Percentiles rank a stretch among this genome's conserved stretches.
phyloP scores from a whole-genome alignment of 1,140 invertebrate species.

The Ceratosolen fusciceps region DNA sequence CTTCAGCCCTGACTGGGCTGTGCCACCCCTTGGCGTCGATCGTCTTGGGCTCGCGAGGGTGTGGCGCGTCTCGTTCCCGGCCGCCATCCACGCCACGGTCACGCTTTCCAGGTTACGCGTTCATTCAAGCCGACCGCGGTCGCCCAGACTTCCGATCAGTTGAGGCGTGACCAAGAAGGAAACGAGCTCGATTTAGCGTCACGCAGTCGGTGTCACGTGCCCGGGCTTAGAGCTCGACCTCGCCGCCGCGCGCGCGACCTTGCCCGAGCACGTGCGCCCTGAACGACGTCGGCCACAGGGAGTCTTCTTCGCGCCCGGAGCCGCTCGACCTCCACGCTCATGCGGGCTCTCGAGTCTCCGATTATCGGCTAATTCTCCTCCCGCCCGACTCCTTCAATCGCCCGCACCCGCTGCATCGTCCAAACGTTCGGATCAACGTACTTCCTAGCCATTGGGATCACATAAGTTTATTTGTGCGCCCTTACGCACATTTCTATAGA shows the following conservation, averaged over 20 bases:
- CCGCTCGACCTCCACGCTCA: neutral
- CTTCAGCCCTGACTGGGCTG: neutral
- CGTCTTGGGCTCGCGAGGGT: constrained; percentile 16
- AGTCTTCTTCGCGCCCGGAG: neutral
- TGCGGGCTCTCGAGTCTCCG: neutral
- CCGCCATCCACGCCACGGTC: constrained; percentile 45
- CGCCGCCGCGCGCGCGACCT: constrained; percentile 26
- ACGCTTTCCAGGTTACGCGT: constrained; percentile 56
- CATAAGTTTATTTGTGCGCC: no score
- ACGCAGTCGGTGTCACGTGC: constrained; percentile 37
- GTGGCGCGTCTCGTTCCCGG: neutral
- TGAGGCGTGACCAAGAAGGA: constrained; percentile 37
- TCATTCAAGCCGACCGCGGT: constrained; percentile 43
- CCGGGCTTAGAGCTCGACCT: constrained; percentile 13
- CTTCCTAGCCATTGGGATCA: no score
- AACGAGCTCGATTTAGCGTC: constrained; percentile 36
- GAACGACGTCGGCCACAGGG: neutral
- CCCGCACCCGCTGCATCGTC: no score
- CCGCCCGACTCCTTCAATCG: no score
- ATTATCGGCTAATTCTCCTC: neutral
- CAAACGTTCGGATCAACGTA: no score
- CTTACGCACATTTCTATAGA: no score
- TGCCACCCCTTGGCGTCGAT: constrained; percentile 23
- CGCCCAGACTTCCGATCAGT: constrained; percentile 25
- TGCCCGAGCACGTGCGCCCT: neutral